These are phyloP conservation scores for Synanthedon myopaeformis DNA, from an alignment of 2,888 invertebrate genomes.

Conservation along the genomic window DNA sequence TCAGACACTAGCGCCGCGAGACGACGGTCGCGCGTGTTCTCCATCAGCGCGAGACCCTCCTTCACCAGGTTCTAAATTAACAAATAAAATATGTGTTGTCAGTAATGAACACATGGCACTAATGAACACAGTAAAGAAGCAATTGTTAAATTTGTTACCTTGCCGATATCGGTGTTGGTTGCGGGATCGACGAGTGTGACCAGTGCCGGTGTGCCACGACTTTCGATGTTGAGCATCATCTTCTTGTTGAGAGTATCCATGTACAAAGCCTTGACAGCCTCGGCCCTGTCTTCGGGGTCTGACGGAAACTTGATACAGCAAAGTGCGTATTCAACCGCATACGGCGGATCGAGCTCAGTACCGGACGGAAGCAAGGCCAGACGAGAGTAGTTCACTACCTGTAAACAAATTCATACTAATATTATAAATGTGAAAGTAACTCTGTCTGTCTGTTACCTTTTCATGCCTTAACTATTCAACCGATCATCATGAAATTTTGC, in stretches of 20 bases:
- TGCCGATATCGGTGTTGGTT: constrained; percentile 65
- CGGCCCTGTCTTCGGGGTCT: constrained; percentile 86
- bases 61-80: constrained; percentile 77
- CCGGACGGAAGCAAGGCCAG: constrained; percentile 87
- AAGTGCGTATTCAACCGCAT: constrained; percentile 88
- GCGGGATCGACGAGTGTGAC: constrained; percentile 66
- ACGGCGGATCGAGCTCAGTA: constrained; percentile 76
- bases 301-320: constrained; percentile 87
- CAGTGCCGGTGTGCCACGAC: constrained; percentile 66
- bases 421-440: no score
- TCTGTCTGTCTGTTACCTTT: no score
- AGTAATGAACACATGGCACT: no score
- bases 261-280: constrained; percentile 77
- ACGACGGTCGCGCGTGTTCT: constrained; percentile 83
- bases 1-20: constrained; percentile 83
- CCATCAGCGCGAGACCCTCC: constrained; percentile 88
- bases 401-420: not conserved
- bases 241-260: constrained; percentile 78
- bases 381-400: constrained; percentile 74
- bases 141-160: constrained; percentile 33
- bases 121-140: no score
- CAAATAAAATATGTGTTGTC: no score
- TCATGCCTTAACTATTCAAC: no score
- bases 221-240: constrained; percentile 86
- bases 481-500: no score